Evolutionary conservation across 2,113 vertebrate species (phyloP).

Genomic region (Gadus macrocephalus): DNA sequence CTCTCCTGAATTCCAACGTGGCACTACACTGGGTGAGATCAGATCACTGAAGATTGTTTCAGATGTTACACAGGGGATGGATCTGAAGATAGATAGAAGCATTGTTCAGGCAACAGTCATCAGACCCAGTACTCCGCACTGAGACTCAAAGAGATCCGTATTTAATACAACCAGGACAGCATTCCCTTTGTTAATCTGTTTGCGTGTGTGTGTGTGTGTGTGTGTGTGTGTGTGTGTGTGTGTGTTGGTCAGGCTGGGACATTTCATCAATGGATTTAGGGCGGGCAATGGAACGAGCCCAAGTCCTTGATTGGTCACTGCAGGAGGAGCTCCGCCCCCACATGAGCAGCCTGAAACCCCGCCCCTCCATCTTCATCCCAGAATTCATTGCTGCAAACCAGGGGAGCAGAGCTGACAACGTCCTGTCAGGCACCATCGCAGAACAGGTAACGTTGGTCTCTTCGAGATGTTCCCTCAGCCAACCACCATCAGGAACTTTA

Average conservation of each 20-base stretch:
- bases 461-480: too few relatives aligned
- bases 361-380: constrained; percentile 85
- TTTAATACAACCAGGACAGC: neutral
- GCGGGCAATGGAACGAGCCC: constrained; percentile 82
- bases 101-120: too few relatives aligned
- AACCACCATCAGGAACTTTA: too few relatives aligned
- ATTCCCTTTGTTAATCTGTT: neutral
- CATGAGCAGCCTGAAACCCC: constrained; percentile 83
- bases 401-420: constrained; percentile 79
- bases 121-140: too few relatives aligned
- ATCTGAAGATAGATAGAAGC: too few relatives aligned
- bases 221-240: neutral
- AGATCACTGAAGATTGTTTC: too few relatives aligned
- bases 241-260: constrained; percentile 82
- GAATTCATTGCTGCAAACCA: constrained; percentile 96
- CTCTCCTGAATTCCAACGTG: too few relatives aligned
- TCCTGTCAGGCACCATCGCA: constrained; percentile 78
- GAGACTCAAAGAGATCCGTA: too few relatives aligned
- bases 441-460: constrained; percentile 77
- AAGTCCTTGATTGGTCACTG: constrained; percentile 86
- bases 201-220: neutral
- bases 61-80: too few relatives aligned
- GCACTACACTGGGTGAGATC: too few relatives aligned
- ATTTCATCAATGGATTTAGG: constrained; percentile 91
- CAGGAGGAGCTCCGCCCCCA: constrained; percentile 87